Evolutionary conservation across 2,888 invertebrate species (phyloP), one percentile per base, ranked within the genome.

Genomic region (Sussaba pulchella): DNA sequence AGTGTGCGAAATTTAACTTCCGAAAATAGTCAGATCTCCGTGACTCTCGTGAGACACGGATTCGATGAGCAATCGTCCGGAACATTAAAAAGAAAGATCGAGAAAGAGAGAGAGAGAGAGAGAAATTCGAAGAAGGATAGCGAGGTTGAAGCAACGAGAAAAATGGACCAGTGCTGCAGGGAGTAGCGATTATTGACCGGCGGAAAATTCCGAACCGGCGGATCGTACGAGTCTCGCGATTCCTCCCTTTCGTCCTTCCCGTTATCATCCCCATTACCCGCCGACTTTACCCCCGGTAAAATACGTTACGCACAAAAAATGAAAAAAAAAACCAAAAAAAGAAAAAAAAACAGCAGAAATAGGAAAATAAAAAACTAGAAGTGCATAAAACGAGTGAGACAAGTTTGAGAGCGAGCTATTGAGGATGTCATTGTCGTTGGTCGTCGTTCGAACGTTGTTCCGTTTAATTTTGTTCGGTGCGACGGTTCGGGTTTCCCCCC

Each of bases 141-240:
- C 17, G 43, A 57, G 26, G 54, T 9, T 57, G 43, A 21, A 63
- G 21, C 41, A 31, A 73, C 21, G 59, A 72, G 66, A 72, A 73
- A 72, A 43, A 47, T 57, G 57, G 52, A 70, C n/a, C 36, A 36
- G 64, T 57, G 63, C 67, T n/a, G 24, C 61, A 52, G 45, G 71
- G 59, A 17, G 77, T 14, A 72, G 70, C 72, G 66, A 63, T 76
- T 82, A 83, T 80, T 80, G 80, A 80, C 80, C 76, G 75, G 66
- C 26, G 26, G 59, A 71, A 54, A 73, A 63, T 39, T 52, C 26
- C 41, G 57, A 45, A 57, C 36, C 39, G 21, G 2, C 26, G 31
- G 26, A 12, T 50, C 17, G 47, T 50, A 31, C 50, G 19, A 24
- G 39, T 67, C 50, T n/a, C 50, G 21, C 50, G 52, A 67, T 67